These are phyloP conservation scores for Gymnothorax javanicus DNA, from an alignment of 2,797 vertebrate genomes.

Conservation along the genomic window DNA sequence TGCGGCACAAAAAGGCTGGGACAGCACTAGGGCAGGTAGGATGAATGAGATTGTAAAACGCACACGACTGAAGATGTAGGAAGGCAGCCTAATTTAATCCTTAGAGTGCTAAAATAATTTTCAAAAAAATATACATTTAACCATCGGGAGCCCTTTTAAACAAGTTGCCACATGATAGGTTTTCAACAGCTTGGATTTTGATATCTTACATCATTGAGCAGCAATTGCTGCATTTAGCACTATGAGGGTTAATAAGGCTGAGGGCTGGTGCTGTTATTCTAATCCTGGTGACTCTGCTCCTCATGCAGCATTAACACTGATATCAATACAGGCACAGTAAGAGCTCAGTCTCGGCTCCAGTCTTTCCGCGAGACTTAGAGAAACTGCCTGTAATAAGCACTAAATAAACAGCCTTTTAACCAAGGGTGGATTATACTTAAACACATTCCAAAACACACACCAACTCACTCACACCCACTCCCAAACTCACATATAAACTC, in stretches of 20 bases:
- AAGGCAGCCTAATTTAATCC: constrained; percentile 26
- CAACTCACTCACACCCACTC: constrained; percentile 45
- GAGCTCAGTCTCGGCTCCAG: neutral
- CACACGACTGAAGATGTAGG: neutral
- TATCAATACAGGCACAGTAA: neutral
- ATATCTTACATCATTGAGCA: too few relatives aligned
- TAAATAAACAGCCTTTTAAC: constrained; percentile 4
- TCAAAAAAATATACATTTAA: too few relatives aligned
- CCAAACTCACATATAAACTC: neutral
- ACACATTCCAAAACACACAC: constrained; percentile 50
- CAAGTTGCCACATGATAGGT: too few relatives aligned
- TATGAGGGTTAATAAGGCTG: neutral
- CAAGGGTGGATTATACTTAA: constrained; percentile 54
- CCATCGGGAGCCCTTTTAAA: too few relatives aligned
- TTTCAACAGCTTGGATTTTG: too few relatives aligned
- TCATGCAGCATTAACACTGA: constrained; percentile 14
- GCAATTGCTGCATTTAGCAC: too few relatives aligned
- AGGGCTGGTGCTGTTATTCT: constrained; percentile 13
- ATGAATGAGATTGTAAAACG: neutral
- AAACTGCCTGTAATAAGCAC: neutral
- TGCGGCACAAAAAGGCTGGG: constrained; percentile 2
- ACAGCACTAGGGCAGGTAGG: neutral
- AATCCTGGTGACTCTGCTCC: neutral
- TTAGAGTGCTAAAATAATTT: too few relatives aligned
- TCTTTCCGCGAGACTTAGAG: neutral